These are phyloP conservation scores for Cosmia trapezina DNA, from an alignment of 2,888 invertebrate genomes.

Conservation along the genomic window DNA sequence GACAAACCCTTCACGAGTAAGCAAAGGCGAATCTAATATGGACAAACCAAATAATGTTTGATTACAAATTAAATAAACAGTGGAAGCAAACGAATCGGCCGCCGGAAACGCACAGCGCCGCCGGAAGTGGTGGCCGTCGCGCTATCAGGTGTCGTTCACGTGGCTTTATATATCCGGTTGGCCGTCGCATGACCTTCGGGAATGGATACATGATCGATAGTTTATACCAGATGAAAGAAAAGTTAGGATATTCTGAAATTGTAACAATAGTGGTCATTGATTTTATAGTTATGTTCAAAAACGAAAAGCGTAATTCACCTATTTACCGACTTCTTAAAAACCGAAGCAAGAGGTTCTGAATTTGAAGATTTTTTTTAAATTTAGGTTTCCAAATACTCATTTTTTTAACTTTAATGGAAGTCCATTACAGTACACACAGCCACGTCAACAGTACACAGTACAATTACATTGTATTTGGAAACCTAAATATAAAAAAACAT, in stretches of 20 bases:
- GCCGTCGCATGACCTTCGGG: slow-evolving; percentile 36
- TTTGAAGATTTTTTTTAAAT: too few species aligned
- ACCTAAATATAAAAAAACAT: background rate
- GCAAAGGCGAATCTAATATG: slow-evolving; percentile 47
- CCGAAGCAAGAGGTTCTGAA: too few species aligned
- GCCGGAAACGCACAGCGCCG: slow-evolving; percentile 68
- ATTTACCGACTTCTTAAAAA: too few species aligned
- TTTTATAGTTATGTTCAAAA: too few species aligned
- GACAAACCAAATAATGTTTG: slow-evolving; percentile 66
- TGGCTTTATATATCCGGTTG: slow-evolving; percentile 67
- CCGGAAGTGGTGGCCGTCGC: slow-evolving; percentile 68
- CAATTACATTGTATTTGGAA: too few species aligned
- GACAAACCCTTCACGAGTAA: slow-evolving; percentile 42
- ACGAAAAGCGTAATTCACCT: too few species aligned
- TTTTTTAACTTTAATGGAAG: too few species aligned
- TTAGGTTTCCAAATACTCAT: too few species aligned
- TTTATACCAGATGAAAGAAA: background rate
- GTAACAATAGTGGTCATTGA: too few species aligned
- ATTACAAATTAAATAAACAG: slow-evolving; percentile 79
- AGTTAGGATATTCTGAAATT: background rate
- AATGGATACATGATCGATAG: slow-evolving; percentile 42
- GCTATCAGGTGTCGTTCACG: slow-evolving; percentile 76
- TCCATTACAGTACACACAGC: too few species aligned
- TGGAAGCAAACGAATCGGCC: slow-evolving; percentile 71
- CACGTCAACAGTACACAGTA: too few species aligned